Conservation (phyloP, 2,888 invertebrate species). For the Pyrgus malvae region DNA sequence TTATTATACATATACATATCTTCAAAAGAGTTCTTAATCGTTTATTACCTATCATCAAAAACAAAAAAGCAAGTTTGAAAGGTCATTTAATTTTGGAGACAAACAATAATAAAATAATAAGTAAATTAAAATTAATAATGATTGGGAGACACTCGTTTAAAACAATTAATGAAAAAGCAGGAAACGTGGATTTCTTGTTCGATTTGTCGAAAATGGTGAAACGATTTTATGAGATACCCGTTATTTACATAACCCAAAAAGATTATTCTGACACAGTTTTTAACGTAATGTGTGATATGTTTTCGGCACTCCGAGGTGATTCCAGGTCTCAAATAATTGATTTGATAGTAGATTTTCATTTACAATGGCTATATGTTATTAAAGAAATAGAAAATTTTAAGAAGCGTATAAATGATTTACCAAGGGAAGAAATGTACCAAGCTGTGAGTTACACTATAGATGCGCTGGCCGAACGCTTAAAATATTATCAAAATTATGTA, state of each 20-base stretch:
- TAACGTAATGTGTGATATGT: conserved; percentile 56
- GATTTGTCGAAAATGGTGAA: conserved; percentile 65
- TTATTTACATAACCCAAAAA: conserved; percentile 59
- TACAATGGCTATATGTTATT: conserved; percentile 64
- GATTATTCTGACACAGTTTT: conserved; percentile 66
- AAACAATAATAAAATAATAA: too few relatives aligned
- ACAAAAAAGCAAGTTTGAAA: too few relatives aligned
- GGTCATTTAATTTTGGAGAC: too few relatives aligned
- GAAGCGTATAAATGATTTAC: conserved; percentile 42
- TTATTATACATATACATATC: too few relatives aligned
- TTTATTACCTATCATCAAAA: too few relatives aligned
- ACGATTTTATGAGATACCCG: conserved; percentile 64
- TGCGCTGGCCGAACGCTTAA: conserved; percentile 54
- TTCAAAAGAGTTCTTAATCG: too few relatives aligned
- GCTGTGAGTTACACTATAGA: conserved; percentile 64
- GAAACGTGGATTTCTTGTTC: conserved; percentile 49
- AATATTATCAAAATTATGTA: conserved; percentile 60
- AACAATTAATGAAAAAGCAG: conserved; percentile 39
- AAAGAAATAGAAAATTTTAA: conserved; percentile 59
- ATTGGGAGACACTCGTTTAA: conserved; percentile 27
- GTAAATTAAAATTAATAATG: conserved; percentile 20
- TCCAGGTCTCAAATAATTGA: conserved; percentile 51
- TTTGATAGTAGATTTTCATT: conserved; percentile 61
- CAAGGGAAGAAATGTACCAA: conserved; percentile 54
- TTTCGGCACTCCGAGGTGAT: conserved; percentile 44